Evolutionary conservation across 2,888 invertebrate genomes (phyloP).

Genomic region (Scaeva pyrastri): DNA sequence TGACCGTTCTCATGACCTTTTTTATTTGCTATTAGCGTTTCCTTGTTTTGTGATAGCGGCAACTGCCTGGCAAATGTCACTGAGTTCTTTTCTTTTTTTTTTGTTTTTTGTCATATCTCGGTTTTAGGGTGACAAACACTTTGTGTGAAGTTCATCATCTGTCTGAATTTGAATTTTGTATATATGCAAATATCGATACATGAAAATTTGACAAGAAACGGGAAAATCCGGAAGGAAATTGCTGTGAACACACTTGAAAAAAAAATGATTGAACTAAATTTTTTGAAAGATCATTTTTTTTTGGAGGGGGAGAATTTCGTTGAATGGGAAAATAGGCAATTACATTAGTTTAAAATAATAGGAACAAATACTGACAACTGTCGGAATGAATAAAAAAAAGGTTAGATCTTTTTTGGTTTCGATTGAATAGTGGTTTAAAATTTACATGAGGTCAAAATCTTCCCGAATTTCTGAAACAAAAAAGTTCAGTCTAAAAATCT

Average conservation of each 20-base stretch:
- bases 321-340: conserved; percentile 18
- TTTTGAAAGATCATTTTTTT: neutral
- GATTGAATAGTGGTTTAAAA: too few species aligned
- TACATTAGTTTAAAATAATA: neutral
- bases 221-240: conserved; percentile 36
- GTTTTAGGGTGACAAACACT: neutral
- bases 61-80: conserved; percentile 7
- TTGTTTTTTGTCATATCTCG: too few species aligned
- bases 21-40: conserved; percentile 44
- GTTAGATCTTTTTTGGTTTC: too few species aligned
- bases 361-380: too few species aligned
- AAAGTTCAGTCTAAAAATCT: too few species aligned
- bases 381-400: too few species aligned
- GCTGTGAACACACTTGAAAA: conserved; percentile 1
- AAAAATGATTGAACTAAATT: neutral
- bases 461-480: too few species aligned
- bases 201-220: conserved; percentile 19
- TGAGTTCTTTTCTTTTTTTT: neutral
- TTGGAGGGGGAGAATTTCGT: neutral
- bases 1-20: conserved; percentile 74
- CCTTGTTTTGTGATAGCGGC: conserved; percentile 56
- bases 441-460: too few species aligned
- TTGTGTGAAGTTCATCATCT: conserved; percentile 12
- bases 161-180: neutral
- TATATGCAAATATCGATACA: conserved; percentile 33